Base-by-base conservation (phyloP, 2,888 invertebrate genomes). In the Gymnosoma rotundatum region DNA sequence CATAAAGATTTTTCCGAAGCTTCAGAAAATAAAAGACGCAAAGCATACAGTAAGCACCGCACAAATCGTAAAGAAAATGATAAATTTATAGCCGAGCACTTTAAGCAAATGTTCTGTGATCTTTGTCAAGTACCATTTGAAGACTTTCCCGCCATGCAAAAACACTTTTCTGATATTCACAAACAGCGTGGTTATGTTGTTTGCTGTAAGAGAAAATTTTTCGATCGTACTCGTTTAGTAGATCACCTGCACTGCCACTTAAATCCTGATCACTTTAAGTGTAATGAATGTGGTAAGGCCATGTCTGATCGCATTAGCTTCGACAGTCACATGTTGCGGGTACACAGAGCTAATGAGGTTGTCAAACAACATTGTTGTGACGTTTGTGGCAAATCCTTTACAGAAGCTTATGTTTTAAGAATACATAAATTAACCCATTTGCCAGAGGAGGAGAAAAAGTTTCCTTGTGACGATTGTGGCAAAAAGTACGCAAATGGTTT, bases 231-330 rank as follows among this genome's bases (percentile, higher is more conserved):
- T 8, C 88, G 90, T 16, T 88, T 92, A 52, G 88, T 91, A 10
- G 92, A 92, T 70, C 92, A 92, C 75, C 91, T 92, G 0, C 89
- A 91, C 66, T 89, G 90, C 5, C 92, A 92, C 85, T 74, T 89
- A n/a, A 89, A 92, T 88, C 92, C 92, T 2, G 91, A 92, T 74
- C 89, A 90, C 82, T 92, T 91, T 63, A 92, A 91, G 78, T 91
- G 91, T 32, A 83, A 87, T 6, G 87, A 89, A 20, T 91, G 91
- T 74, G 86, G 87, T 2, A 90, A 90, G 45, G 89, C 89, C 0
- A 87, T 91, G 87, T 88, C 89, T 0, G 88, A 89, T 18, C 87
- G 91, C 0, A 87, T 89, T 0, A 89, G 89, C 32, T 85, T 91
- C 7, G 50, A 66, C n/a, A 90, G 89, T 63, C 81, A 79, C 14